These are phyloP conservation scores for Pituophis catenifer DNA, from an alignment of 2,113 vertebrate species.

Conservation along the genomic window DNA sequence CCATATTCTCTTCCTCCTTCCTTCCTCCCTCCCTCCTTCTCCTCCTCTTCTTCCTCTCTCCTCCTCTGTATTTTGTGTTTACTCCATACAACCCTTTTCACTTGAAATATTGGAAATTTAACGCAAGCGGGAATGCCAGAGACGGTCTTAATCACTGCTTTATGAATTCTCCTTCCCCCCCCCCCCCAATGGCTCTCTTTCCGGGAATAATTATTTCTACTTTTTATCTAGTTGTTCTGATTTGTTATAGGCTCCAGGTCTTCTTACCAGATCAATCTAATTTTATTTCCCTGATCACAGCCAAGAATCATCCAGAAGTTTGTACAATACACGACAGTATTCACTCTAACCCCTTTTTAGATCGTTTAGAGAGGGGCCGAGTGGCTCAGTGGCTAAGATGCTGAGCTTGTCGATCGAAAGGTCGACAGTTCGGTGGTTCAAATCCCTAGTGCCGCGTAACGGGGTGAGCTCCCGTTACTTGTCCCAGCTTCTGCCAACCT, in stretches of 20 bases:
- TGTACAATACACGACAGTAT: not conserved
- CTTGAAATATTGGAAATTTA: not conserved
- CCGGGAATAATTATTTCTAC: too few relatives aligned
- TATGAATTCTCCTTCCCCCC: not conserved
- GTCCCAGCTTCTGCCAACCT: too few relatives aligned
- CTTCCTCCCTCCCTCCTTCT: too few relatives aligned
- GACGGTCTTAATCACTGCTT: not conserved
- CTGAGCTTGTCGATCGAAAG: too few relatives aligned
- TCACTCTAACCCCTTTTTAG: not conserved
- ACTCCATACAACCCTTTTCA: not conserved
- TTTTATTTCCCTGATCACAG: not conserved
- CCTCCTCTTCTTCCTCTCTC: not conserved
- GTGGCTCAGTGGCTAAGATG: too few relatives aligned
- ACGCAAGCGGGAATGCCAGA: not conserved
- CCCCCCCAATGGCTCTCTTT: too few relatives aligned
- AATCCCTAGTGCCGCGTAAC: too few relatives aligned
- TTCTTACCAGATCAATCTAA: not conserved
- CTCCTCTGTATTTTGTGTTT: slow-evolving; percentile 54
- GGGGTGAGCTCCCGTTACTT: too few relatives aligned
- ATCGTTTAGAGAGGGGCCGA: too few relatives aligned
- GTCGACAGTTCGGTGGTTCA: too few relatives aligned
- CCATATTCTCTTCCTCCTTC: not conserved
- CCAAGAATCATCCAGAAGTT: not conserved
- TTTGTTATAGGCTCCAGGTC: not conserved
- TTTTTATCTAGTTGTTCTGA: too few relatives aligned